These are phyloP conservation scores for Belgica antarctica DNA, from an alignment of 2,888 invertebrate species.

Conservation along the genomic window DNA sequence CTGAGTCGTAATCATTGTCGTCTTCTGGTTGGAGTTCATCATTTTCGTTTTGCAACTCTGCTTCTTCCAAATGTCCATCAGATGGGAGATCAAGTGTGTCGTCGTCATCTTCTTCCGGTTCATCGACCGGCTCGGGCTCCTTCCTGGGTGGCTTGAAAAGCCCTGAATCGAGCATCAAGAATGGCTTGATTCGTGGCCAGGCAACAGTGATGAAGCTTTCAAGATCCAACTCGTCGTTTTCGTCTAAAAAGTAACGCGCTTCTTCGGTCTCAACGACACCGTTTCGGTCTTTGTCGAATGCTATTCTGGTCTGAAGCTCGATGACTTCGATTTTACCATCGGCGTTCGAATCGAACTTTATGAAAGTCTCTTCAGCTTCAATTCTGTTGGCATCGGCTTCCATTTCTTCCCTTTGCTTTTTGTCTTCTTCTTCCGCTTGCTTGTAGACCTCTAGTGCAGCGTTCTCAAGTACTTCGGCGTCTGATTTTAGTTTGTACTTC, in stretches of 20 bases:
- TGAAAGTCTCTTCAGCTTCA: slow-evolving; percentile 74
- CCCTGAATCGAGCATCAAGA: slow-evolving; percentile 73
- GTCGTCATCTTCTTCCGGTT: slow-evolving; percentile 46
- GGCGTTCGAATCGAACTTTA: slow-evolving; percentile 73
- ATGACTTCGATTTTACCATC: slow-evolving; percentile 70
- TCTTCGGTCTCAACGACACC: slow-evolving; percentile 87
- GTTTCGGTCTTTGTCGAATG: slow-evolving; percentile 86
- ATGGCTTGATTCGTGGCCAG: slow-evolving; percentile 79
- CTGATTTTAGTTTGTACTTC: slow-evolving; percentile 69
- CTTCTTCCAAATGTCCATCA: slow-evolving; percentile 47
- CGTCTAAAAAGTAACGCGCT: slow-evolving; percentile 70
- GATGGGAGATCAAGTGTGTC: slow-evolving; percentile 47
- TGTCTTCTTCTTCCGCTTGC: slow-evolving; percentile 65
- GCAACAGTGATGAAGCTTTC: slow-evolving; percentile 66
- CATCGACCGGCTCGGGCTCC: slow-evolving; percentile 48
- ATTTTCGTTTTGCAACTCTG: slow-evolving; percentile 51
- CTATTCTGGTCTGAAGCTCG: slow-evolving; percentile 68
- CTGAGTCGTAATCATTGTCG: slow-evolving; percentile 47
- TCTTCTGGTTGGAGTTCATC: slow-evolving; percentile 48
- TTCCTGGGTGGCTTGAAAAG: slow-evolving; percentile 61
- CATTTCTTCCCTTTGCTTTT: slow-evolving; percentile 60
- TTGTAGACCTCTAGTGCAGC: slow-evolving; percentile 75
- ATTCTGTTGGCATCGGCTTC: slow-evolving; percentile 59
- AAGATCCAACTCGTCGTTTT: slow-evolving; percentile 65
- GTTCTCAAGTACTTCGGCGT: slow-evolving; percentile 71